Base-by-base conservation (phyloP, 2,113 vertebrate genomes). In the Neogobius melanostomus region DNA sequence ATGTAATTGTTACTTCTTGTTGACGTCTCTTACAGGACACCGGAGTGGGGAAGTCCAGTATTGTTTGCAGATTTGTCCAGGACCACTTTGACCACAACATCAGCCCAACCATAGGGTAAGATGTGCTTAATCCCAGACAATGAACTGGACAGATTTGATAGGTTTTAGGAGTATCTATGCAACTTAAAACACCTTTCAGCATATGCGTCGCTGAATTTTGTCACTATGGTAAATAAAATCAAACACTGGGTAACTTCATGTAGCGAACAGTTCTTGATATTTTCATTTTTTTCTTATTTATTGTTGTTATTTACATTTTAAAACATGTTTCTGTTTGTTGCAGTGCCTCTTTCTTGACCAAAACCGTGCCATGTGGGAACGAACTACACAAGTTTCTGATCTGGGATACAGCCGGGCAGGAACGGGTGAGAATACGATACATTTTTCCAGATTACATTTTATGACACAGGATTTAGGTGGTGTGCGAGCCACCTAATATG, bases 371-470 rank as follows among this genome's bases (percentile, higher is more conserved):
- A 43, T 95, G 93, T 91, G 97, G 96, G 74, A 94, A 96, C 80
- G 98, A 98, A 80, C 95, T 99, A 66, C 98, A 99, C 90, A 99
- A 99, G 74, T 99, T 98, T 90, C 93, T 99, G 70, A 99, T 99
- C 90, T 99, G 98, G 98, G 98, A 99, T 84, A 99, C 98, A 5
- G 98, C 97, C 48, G 98, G 98, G 49, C 98, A 99, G 86, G 97
- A 99, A 45, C 88, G 97, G 87, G 98, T 99, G 84, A 92, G 96
- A 91, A 36, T 36, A 36, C 28, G 4, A 36, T 36, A 36, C 28
- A 36, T 36, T 36, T 36, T 36, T 36, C 28, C 28, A 36, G 3
- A 36, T 36, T 3, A 36, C 28, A 36, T 36, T 36, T 36, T 5
- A 36, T 36, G 28, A 36, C 28, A 36, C 28, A 36, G 28, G 28